Base-by-base conservation (phyloP, 2,113 vertebrate species). In the Phrynocephalus versicolor region DNA sequence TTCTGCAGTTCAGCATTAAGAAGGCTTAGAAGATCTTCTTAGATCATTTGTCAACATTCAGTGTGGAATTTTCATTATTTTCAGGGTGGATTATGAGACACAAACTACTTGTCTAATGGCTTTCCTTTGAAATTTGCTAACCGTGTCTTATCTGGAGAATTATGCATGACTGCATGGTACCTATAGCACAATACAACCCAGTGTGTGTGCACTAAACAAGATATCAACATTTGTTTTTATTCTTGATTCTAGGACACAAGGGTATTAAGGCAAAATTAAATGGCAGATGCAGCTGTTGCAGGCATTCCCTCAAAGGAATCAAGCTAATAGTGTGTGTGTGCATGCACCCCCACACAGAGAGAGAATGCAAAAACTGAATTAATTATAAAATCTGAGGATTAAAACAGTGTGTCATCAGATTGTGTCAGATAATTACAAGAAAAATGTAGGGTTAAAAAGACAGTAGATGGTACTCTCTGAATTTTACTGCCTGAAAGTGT, bases 241-340 rank as follows among this genome's bases (percentile, higher is more conserved):
- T 92, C 55, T 93, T 88, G 91, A 92, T 95, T 94, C 94, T 93
- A 90, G 94, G 94, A 88, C 94, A 93, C 88, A 73, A 89, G 87
- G 94, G 94, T 93, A 94, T 94, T 94, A 95, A 90, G 87, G 83
- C 88, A 72, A 93, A 94, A 94, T 92, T 77, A 93, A 94, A 94
- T 93, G 92, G 88, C 94, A 94, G 91, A 88, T 92, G 94, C 92
- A 92, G 92, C 92, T 94, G 93, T 91, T 90, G 78, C 45, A 85
- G 90, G 89, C 92, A 87, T 91, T 79, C 89, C 91, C 88, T 55
- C 83, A 84, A 83, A 93, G 92, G 93, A 90, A 87, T 84, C 84
- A 80, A 1, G 2, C 84, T 94, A 93, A 94, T 93, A 93, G 92
- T 92, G 92, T 94, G 64, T 67, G 27, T 1, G 13, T 27, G 27